Evolutionary conservation across 2,113 vertebrate genomes (phyloP), one percentile per base, ranked within the genome.

Genomic region (Perccottus glenii): DNA sequence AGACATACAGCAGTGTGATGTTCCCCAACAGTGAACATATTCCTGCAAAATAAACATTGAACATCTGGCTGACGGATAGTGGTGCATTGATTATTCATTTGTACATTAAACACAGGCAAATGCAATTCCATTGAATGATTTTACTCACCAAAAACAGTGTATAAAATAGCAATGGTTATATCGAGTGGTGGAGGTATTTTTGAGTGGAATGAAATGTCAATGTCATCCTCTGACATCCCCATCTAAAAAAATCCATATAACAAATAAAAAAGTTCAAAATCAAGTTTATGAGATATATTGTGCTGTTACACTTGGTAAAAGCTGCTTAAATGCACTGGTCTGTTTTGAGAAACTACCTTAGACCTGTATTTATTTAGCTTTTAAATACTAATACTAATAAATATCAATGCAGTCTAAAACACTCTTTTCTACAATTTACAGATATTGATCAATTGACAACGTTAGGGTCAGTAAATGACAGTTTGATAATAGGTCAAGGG

Each of bases 11-110:
- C 36, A 95, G 80, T 11, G 84, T 75, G 76, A 75, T 87, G 83
- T 94, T 94, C 9, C 94, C 93, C 78, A 92, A 86, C 15, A 95
- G 67, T 4, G 93, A 94, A 52, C 85, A 93, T 12, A 94, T 48
- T 43, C 93, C 94, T 95, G 78, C 14, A 75, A 58, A 69, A 49
- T 62, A 67, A 82, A 47, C 15, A 60, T 12, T n/a, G n/a, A n/a
- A 73, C 38, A 43, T 42, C 36, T 16, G 55, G 4, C 15, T 2
- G n/a, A 58, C 4, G 16, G 5, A 45, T 8, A 11, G 36, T 5
- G 15, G 9, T 38, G 4, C 36, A 9, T 40, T 38, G 12, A 38
- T 35, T 40, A 46, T 11, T 8, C 38, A 40, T 40, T 40, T 40
- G 38, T 40, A 40, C 38, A 8, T 40, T 11, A 51, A 9, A 14